Evolutionary conservation across 2,888 invertebrate genomes (phyloP).

Genomic region (Orchesella flavescens): DNA sequence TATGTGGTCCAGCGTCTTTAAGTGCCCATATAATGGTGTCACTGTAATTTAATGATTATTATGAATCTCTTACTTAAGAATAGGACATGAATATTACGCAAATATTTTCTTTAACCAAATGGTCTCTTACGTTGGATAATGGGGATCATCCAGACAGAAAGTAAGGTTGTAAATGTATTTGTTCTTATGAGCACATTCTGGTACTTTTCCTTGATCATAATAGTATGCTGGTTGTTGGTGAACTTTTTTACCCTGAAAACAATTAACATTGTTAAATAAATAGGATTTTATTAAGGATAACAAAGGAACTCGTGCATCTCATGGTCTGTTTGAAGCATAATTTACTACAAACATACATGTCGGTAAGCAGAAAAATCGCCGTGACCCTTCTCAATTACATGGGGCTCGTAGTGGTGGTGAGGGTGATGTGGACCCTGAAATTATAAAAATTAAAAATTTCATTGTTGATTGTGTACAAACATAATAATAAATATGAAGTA

Average conservation of each 20-base stretch:
- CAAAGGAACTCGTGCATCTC: too few relatives aligned
- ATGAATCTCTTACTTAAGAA: not conserved
- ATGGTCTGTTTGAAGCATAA: too few relatives aligned
- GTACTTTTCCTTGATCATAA: conserved; percentile 65
- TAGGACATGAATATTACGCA: not conserved
- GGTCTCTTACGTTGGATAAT: conserved; percentile 73
- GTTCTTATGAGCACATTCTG: conserved; percentile 69
- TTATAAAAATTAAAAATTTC: not conserved
- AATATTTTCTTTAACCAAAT: not conserved
- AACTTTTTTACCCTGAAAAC: conserved; percentile 33
- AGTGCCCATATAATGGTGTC: conserved; percentile 72
- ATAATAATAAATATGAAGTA: too few relatives aligned
- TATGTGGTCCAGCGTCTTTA: conserved; percentile 70
- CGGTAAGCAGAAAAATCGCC: conserved; percentile 4
- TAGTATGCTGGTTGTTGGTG: conserved; percentile 39
- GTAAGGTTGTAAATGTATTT: conserved; percentile 70
- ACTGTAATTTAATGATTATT: conserved; percentile 48
- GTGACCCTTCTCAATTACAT: conserved; percentile 40
- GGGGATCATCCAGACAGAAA: conserved; percentile 73
- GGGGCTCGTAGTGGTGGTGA: conserved; percentile 37
- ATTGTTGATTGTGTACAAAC: too few relatives aligned
- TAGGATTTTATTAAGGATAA: too few relatives aligned
- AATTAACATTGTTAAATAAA: conserved; percentile 1
- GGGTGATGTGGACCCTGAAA: conserved; percentile 9
- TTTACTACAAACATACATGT: conserved; percentile 12